Evolutionary conservation across 2,113 vertebrate species (phyloP), one percentile per base, ranked within the genome.

Genomic region (Nerophis ophidion): DNA sequence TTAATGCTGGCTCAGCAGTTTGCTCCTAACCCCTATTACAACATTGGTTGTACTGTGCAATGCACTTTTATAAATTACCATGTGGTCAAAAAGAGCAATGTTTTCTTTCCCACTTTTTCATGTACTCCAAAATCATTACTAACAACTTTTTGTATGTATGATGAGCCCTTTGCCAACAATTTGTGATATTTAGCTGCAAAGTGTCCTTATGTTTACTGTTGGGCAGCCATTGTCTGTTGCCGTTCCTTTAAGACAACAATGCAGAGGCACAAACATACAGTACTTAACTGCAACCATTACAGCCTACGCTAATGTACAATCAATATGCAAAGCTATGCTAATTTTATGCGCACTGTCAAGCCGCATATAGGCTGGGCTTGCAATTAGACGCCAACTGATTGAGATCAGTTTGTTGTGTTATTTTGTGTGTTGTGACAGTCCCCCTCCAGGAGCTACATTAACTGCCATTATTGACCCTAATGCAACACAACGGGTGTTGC

Each of bases 311-410:
- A 84, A 81, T 82, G 58, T 46, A 16, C 48, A 16, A n/a, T 68
- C 62, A 15, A 65, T 85, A 84, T 85, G 82, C 81, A 81, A 82
- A 86, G 63, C 72, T 77, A 86, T 85, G 86, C 76, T 67, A 88
- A 88, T 85, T 68, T 63, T 80, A 86, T 86, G 83, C 84, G 83
- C 4, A 76, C 78, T 81, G 86, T 86, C 84, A 84, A 76, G 80
- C 76, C 74, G 77, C 78, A 81, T 78, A 54, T 76, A 60, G 74
- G 75, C 77, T 45, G 53, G 66, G 72, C 73, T 81, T 66, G 71
- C 80, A 86, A 86, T 86, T 88, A 86, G 81, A 72, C 60, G 77
- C 83, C 80, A 84, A 64, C 65, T 85, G 83, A 88, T 88, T 85
- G 84, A 86, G 84, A 85, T 76, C 77, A 68, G 73, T 81, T 77